A percentile compares a stretch with the other conserved stretches of the same genome.
These are phyloP conservation scores for Eleginops maclovinus DNA, from an alignment of 2,113 vertebrate genomes.

Conservation along the genomic window DNA sequence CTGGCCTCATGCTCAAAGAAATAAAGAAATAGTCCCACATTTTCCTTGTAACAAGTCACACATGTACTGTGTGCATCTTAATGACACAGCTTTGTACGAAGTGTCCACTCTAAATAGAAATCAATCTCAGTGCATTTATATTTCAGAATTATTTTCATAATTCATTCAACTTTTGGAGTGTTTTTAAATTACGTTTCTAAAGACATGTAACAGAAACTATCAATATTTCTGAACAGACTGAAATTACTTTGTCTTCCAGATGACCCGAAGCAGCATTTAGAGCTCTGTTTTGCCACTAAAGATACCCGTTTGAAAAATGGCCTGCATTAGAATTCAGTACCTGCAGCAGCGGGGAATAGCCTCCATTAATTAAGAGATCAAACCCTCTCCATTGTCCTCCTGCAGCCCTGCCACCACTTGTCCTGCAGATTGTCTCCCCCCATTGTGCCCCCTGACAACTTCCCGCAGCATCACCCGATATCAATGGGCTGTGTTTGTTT, in stretches of 20 bases:
- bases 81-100: constrained; percentile 20
- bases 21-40: constrained; percentile 71
- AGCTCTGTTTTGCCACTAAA: constrained; percentile 54
- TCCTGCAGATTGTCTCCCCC: constrained; percentile 70
- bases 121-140: background rate
- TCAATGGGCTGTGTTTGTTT: constrained; percentile 81
- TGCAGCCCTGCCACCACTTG: constrained; percentile 72
- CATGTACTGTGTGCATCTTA: constrained; percentile 17
- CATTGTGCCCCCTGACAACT: constrained; percentile 75
- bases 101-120: background rate
- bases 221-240: constrained; percentile 5
- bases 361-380: constrained; percentile 87
- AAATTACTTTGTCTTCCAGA: constrained; percentile 27
- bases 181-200: background rate
- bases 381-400: constrained; percentile 78
- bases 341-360: constrained; percentile 76
- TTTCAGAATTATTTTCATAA: background rate
- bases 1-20: constrained; percentile 72
- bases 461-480: constrained; percentile 80
- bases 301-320: constrained; percentile 72
- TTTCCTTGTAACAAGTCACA: constrained; percentile 49
- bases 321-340: constrained; percentile 81
- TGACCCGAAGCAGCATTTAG: constrained; percentile 48
- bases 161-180: background rate
- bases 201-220: background rate